Conservation (phyloP, 2,888 invertebrate species). For the Acleris sparsana region DNA sequence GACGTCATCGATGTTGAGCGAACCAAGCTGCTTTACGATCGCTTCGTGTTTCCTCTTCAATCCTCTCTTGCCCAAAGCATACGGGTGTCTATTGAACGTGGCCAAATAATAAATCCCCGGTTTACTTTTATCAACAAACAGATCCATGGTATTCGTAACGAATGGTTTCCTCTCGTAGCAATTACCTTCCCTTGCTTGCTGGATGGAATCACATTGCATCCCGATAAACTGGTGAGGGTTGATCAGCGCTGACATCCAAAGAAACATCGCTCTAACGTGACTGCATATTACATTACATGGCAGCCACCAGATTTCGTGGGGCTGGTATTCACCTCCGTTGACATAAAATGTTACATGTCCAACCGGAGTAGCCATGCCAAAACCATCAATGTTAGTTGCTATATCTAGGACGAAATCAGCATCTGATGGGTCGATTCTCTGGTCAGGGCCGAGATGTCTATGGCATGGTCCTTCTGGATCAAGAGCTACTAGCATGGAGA, state of each 20-base stretch:
- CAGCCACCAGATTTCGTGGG: slow-evolving; percentile 50
- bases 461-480: slow-evolving; percentile 49
- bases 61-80: slow-evolving; percentile 61
- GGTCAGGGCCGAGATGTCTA: slow-evolving; percentile 40
- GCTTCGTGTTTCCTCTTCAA: slow-evolving; percentile 54
- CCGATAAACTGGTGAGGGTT: slow-evolving; percentile 56
- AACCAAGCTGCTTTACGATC: background rate
- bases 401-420: slow-evolving; percentile 44
- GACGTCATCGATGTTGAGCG: slow-evolving; percentile 12
- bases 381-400: slow-evolving; percentile 43
- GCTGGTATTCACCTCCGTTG: slow-evolving; percentile 58
- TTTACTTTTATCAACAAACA: slow-evolving; percentile 47
- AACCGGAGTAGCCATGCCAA: slow-evolving; percentile 42
- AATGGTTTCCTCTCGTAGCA: slow-evolving; percentile 55
- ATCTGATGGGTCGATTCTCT: slow-evolving; percentile 43
- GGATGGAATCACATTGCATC: slow-evolving; percentile 55
- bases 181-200: slow-evolving; percentile 53
- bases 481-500: slow-evolving; percentile 40
- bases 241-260: slow-evolving; percentile 56
- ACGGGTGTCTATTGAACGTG: slow-evolving; percentile 45
- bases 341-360: slow-evolving; percentile 50
- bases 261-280: slow-evolving; percentile 50
- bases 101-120: slow-evolving; percentile 56
- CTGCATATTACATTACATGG: slow-evolving; percentile 56
- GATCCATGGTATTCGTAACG: slow-evolving; percentile 53